phyloP scores from a whole-genome alignment of 2,797 vertebrate genomes.

The Nasua narica region DNA sequence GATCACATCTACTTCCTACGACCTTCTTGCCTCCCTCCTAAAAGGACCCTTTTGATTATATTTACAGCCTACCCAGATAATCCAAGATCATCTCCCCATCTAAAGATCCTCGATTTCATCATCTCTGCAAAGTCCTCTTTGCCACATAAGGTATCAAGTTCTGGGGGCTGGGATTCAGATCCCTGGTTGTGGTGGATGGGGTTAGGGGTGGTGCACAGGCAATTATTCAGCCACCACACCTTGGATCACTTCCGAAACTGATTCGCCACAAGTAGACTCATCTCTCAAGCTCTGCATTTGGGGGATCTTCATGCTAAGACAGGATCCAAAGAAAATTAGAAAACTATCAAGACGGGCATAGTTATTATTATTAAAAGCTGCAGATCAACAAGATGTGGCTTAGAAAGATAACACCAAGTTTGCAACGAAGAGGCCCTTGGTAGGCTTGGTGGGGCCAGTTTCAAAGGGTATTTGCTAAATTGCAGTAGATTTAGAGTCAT shows the following conservation, averaged over 20 bases:
- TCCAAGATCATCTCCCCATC: not conserved
- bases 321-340: not conserved
- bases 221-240: not conserved
- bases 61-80: not conserved
- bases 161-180: not conserved
- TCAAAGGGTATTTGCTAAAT: not conserved
- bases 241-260: not conserved
- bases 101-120: not conserved
- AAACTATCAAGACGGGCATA: not conserved
- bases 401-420: not conserved
- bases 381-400: not conserved
- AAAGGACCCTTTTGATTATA: not conserved
- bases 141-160: not conserved
- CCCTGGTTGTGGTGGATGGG: not conserved
- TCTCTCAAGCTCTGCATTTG: not conserved
- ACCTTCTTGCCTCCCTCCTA: not conserved
- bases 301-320: not conserved
- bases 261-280: not conserved
- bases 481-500: not conserved
- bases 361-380: not conserved
- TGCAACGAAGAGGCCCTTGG: not conserved
- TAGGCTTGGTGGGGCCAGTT: not conserved
- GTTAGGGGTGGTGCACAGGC: fast-evolving
- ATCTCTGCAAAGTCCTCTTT: not conserved
- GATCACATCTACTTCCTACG: not conserved